Evolutionary conservation across 2,797 vertebrate genomes (phyloP).

Genomic region (Rousettus madagascariensis): DNA sequence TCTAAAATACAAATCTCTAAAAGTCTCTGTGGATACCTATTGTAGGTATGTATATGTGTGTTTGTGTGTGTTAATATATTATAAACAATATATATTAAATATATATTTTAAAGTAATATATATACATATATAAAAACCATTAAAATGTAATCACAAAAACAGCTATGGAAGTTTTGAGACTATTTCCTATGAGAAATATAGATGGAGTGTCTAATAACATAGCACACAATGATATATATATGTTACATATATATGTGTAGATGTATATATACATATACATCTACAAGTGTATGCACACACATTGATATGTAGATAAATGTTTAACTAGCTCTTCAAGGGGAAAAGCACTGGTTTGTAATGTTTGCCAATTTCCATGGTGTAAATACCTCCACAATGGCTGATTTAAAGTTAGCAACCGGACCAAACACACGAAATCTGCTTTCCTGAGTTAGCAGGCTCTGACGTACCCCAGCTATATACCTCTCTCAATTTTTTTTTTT

Average conservation of each 20-base stretch:
- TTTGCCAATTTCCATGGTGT: conserved; percentile 31
- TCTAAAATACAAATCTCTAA: not conserved
- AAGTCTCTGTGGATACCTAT: not conserved
- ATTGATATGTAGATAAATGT: not conserved
- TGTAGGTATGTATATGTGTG: not conserved
- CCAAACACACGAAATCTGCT: not conserved
- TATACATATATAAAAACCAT: not conserved
- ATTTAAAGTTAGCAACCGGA: not conserved
- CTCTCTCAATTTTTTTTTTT: not conserved
- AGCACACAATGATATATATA: not conserved
- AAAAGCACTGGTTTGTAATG: not conserved
- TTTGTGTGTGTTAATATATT: not conserved
- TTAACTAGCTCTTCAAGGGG: not conserved
- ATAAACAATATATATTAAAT: not conserved
- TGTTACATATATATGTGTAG: not conserved
- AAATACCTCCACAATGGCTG: not conserved
- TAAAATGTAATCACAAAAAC: not conserved
- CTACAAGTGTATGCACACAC: not conserved
- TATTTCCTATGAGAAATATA: not conserved
- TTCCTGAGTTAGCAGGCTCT: not conserved
- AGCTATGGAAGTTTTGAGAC: not conserved
- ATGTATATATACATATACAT: too few species aligned
- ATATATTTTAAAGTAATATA: not conserved
- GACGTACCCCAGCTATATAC: not conserved
- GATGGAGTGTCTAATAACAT: not conserved